Conservation (phyloP, 2,888 invertebrate genomes). For the Lamellibrachia satsuma region DNA sequence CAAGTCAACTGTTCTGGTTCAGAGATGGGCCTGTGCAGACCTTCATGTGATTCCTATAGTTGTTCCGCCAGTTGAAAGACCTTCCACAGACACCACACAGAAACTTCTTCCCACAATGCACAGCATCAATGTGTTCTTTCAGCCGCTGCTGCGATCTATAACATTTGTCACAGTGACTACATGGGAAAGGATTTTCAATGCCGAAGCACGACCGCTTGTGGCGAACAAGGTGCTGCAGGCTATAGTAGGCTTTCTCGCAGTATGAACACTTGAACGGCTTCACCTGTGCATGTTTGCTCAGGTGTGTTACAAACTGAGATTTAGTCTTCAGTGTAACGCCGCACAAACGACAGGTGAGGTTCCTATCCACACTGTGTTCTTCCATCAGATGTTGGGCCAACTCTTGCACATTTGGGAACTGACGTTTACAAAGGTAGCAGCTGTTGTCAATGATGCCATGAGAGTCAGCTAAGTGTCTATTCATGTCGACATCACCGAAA, state of each 20-base stretch:
- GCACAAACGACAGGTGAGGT: background rate
- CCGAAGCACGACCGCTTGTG: background rate
- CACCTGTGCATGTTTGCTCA: background rate
- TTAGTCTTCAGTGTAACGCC: background rate
- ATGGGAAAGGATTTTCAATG: background rate
- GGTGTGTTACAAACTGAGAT: background rate
- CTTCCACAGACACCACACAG: background rate
- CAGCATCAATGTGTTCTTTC: background rate
- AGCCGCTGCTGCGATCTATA: slow-evolving; percentile 9
- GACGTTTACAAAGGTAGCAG: background rate
- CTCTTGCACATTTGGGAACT: background rate
- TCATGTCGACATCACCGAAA: background rate
- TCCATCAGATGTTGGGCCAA: background rate
- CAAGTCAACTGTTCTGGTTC: background rate
- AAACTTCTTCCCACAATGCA: slow-evolving; percentile 11
- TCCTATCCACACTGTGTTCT: background rate
- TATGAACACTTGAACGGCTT: background rate
- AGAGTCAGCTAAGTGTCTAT: background rate
- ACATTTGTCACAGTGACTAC: background rate
- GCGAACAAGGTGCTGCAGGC: background rate
- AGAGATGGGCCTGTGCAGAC: background rate
- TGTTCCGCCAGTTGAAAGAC: background rate
- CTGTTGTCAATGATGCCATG: background rate
- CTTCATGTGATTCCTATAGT: background rate
- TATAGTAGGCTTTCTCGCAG: background rate